A percentile compares a stretch with the other conserved stretches of the same genome.
These are phyloP conservation scores for Adelognathus sp. DNA, from an alignment of 2,888 invertebrate genomes.

Conservation along the genomic window DNA sequence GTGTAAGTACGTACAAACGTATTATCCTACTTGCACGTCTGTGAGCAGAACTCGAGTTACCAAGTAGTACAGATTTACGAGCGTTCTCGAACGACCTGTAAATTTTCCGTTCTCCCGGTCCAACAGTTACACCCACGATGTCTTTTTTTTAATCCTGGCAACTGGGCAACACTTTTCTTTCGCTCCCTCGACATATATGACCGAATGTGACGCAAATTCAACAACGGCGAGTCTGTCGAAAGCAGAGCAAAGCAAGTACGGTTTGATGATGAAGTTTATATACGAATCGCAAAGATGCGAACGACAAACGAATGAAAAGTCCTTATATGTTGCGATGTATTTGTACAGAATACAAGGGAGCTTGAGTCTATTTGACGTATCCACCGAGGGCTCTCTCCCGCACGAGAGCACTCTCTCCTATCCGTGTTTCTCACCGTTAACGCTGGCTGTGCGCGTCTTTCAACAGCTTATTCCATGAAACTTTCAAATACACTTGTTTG, in stretches of 20 bases:
- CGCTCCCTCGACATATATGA: slow-evolving; percentile 32
- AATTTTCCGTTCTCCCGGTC: slow-evolving; percentile 67
- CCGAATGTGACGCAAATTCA: too few species aligned
- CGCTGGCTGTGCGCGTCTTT: background rate
- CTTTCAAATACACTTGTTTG: slow-evolving; percentile 30
- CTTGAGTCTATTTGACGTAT: too few species aligned
- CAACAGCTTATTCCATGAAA: slow-evolving; percentile 30
- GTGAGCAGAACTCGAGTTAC: slow-evolving; percentile 58
- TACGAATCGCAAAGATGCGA: too few species aligned
- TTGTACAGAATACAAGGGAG: too few species aligned
- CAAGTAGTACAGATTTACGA: slow-evolving; percentile 66
- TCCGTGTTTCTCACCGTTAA: background rate
- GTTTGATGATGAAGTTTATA: too few species aligned
- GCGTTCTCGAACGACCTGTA: slow-evolving; percentile 69
- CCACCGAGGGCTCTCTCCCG: too few species aligned
- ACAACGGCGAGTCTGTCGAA: too few species aligned
- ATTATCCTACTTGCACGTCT: background rate
- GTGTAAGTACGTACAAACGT: background rate
- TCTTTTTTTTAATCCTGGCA: slow-evolving; percentile 23
- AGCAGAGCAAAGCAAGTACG: too few species aligned
- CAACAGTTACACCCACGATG: slow-evolving; percentile 58
- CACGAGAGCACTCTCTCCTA: background rate
- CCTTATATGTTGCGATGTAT: too few species aligned
- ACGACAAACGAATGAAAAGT: too few species aligned
- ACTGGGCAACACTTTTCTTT: background rate